Conservation (phyloP, 2,888 invertebrate species). For the Agrilus cyanescens region DNA sequence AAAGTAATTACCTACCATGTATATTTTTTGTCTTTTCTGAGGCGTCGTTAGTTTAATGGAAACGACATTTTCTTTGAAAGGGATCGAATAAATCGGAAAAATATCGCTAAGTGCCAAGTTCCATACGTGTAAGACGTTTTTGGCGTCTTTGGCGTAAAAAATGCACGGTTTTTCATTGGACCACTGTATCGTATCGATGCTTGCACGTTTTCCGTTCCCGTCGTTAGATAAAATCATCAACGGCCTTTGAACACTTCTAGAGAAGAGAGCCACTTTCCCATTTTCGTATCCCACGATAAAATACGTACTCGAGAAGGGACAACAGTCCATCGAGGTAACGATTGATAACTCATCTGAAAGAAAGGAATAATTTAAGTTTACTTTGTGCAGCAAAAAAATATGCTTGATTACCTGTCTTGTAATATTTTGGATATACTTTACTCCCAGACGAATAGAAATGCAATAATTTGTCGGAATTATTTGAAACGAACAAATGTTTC, state of each 20-base stretch:
- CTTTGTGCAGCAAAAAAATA: neutral
- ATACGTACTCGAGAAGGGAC: constrained; percentile 38
- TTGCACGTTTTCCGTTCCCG: constrained; percentile 22
- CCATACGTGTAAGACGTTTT: constrained; percentile 40
- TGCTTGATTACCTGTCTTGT: constrained; percentile 21
- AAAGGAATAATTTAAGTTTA: neutral
- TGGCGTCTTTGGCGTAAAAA: constrained; percentile 38
- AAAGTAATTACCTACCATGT: constrained; percentile 32
- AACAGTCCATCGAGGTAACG: constrained; percentile 37
- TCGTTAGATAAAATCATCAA: constrained; percentile 30
- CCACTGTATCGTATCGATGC: constrained; percentile 39
- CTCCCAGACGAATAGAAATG: constrained; percentile 30
- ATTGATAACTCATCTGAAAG: constrained; percentile 24
- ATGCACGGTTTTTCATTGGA: constrained; percentile 40
- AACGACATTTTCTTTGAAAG: constrained; percentile 32
- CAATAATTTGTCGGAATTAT: constrained; percentile 37
- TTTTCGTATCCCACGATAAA: constrained; percentile 40
- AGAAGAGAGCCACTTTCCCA: constrained; percentile 40
- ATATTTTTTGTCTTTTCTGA: constrained; percentile 26
- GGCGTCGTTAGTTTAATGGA: constrained; percentile 36
- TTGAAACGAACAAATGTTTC: constrained; percentile 37
- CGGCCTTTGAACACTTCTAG: constrained; percentile 33
- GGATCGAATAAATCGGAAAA: constrained; percentile 36
- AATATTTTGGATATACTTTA: constrained; percentile 26
- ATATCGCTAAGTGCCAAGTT: constrained; percentile 41